phyloP scores from a whole-genome alignment of 2,888 invertebrate species.

The Therioaphis trifolii region DNA sequence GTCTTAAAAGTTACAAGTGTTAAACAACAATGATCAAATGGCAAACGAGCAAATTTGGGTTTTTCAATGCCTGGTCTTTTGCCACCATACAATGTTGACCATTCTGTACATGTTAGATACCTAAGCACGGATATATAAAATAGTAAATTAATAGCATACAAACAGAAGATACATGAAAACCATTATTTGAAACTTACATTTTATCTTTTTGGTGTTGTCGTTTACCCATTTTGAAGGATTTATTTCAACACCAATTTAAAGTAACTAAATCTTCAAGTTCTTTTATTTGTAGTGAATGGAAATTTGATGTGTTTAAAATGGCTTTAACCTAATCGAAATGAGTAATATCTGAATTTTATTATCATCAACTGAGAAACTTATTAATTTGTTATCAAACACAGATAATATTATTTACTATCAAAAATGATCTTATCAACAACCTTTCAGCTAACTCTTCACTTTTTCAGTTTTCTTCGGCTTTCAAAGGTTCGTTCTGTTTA shows the following conservation, averaged over 20 bases:
- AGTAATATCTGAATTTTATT: no score
- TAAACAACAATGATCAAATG: slow-evolving; percentile 92
- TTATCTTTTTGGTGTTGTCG: slow-evolving; percentile 94
- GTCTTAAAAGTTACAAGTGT: slow-evolving; percentile 91
- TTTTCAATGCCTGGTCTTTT: slow-evolving; percentile 79
- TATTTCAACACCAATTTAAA: not conserved
- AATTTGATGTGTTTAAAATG: not conserved
- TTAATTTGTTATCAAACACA: no score
- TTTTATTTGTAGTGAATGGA: not conserved
- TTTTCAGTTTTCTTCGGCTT: not conserved
- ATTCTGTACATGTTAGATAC: slow-evolving; percentile 88
- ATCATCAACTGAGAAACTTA: no score
- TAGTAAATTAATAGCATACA: not conserved
- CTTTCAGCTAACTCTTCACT: not conserved
- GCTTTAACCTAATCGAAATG: not conserved
- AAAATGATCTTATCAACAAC: slow-evolving; percentile 22
- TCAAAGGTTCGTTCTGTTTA: not conserved
- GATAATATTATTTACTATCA: not conserved
- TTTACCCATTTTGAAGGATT: slow-evolving; percentile 82
- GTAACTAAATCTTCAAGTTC: not conserved
- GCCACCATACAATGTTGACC: slow-evolving; percentile 90
- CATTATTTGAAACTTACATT: slow-evolving; percentile 74
- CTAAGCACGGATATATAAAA: slow-evolving; percentile 69
- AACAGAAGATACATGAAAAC: not conserved
- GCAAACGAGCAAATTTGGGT: slow-evolving; percentile 87